These are phyloP conservation scores for Allophyes oxyacanthae DNA, from an alignment of 2,888 invertebrate species.

Conservation along the genomic window DNA sequence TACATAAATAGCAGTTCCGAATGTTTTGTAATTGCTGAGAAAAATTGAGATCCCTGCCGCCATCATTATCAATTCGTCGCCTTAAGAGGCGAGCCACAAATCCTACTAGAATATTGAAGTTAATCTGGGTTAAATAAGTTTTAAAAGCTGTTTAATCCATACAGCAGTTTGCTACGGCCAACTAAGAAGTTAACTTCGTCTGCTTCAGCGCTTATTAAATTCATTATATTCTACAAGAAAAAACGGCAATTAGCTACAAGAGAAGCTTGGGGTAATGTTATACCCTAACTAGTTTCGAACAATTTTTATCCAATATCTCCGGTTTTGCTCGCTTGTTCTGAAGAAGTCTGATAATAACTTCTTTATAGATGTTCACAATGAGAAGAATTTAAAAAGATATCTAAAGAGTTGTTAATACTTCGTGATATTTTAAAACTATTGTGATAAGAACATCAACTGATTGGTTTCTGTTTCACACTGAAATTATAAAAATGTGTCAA, in stretches of 20 bases:
- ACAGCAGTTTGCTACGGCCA: conserved; percentile 59
- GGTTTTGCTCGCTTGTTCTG: conserved; percentile 31
- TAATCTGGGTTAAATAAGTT: conserved; percentile 62
- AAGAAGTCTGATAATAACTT: conserved; percentile 42
- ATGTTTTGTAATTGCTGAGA: too few relatives aligned
- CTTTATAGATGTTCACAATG: conserved; percentile 18
- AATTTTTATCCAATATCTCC: conserved; percentile 43
- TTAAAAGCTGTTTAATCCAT: conserved; percentile 61
- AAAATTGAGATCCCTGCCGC: too few relatives aligned
- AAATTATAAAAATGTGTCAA: too few relatives aligned
- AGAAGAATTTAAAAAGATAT: conserved; percentile 2
- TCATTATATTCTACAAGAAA: conserved; percentile 63
- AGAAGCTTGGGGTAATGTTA: conserved; percentile 57
- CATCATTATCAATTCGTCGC: too few relatives aligned
- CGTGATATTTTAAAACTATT: too few relatives aligned
- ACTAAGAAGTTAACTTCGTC: conserved; percentile 61
- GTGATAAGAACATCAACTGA: too few relatives aligned
- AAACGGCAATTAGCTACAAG: conserved; percentile 65
- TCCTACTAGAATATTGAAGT: conserved; percentile 53
- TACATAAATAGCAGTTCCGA: too few relatives aligned
- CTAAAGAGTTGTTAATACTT: too few relatives aligned
- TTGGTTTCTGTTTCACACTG: too few relatives aligned
- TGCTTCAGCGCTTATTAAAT: conserved; percentile 65
- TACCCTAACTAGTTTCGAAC: conserved; percentile 55
- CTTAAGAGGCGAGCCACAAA: conserved; percentile 35